Base-by-base conservation (phyloP, 2,113 vertebrate genomes). In the Cranoglanis bouderius region DNA sequence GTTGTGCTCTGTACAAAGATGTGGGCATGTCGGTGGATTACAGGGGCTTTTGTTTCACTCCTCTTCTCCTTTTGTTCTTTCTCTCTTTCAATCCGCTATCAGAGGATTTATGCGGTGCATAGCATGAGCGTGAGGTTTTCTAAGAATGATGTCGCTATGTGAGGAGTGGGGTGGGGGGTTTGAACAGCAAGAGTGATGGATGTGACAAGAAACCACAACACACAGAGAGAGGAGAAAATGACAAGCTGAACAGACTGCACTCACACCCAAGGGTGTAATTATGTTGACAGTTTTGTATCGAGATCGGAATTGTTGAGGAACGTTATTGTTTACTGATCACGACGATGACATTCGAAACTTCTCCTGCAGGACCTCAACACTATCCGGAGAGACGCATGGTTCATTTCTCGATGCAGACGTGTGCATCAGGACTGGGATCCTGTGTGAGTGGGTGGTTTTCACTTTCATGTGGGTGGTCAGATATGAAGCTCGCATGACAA, bases 41-140 rank as follows among this genome's bases (percentile, higher is more conserved):
- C 88, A 89, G 74, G 24, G 63, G 90, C 91, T 92, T 95, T 94
- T 94, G 92, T 95, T 88, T 90, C 82, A 85, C 75, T 92, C 82
- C 85, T 91, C 8, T 46, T 51, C 87, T 92, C 92, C 89, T 88
- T 88, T n/a, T 91, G 87, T 91, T 90, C 89, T 87, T 85, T 78
- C 87, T 89, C 74, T 78, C 85, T 82, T 43, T 82, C 80, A 35
- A 4, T 65, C 80, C 35, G 53, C 55, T 55, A 53, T 18, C 49
- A 84, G 85, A 21, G n/a, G 26, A 88, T 84, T 70, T 82, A 86
- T 26, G 26, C 55, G 14, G 40, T 24, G 72, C 29, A 9, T 78
- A 75, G 75, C 43, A 74, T 9, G n/a, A 16, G 55, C 16, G 49
- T 82, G 40, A 74, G 40, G 38, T 59, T 63, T 70, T 57, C 40